Evolutionary conservation across 2,888 invertebrate species (phyloP).

Genomic region (Spisula subtruncata): DNA sequence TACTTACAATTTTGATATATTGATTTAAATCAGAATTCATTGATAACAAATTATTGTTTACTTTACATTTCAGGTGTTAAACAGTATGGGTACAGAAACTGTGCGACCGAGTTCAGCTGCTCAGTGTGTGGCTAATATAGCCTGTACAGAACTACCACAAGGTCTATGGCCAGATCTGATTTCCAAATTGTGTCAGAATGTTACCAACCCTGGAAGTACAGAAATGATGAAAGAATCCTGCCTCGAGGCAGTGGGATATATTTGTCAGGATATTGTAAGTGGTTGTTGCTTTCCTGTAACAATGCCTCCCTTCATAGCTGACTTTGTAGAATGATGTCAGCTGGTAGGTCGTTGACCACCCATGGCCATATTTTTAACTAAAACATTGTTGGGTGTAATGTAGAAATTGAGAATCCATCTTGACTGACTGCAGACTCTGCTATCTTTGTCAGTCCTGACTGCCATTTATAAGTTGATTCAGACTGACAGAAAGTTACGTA

Average conservation of each 20-base stretch:
- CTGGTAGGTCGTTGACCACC: no score
- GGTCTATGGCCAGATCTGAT: slow-evolving; percentile 98
- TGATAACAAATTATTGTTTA: no score
- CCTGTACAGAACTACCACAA: slow-evolving; percentile 97
- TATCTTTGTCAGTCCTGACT: no score
- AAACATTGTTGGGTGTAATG: no score
- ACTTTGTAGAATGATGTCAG: no score
- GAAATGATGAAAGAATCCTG: slow-evolving; percentile 99
- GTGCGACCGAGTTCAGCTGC: slow-evolving; percentile 98
- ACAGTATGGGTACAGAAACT: slow-evolving; percentile 97
- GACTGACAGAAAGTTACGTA: no score
- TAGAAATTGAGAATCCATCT: no score
- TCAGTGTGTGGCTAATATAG: slow-evolving; percentile 99
- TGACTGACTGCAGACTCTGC: no score
- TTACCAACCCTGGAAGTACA: slow-evolving; percentile 93
- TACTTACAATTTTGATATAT: no score
- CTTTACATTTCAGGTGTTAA: slow-evolving; percentile 92
- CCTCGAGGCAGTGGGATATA: slow-evolving; percentile 99
- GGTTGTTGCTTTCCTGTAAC: neutral
- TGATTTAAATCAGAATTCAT: no score
- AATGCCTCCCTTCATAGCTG: neutral
- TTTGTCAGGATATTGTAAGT: slow-evolving; percentile 97
- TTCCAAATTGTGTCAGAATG: slow-evolving; percentile 94
- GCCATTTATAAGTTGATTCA: no score
- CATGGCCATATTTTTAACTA: no score